Conservation (phyloP, 2,888 invertebrate species). For the Allygus modestus region DNA sequence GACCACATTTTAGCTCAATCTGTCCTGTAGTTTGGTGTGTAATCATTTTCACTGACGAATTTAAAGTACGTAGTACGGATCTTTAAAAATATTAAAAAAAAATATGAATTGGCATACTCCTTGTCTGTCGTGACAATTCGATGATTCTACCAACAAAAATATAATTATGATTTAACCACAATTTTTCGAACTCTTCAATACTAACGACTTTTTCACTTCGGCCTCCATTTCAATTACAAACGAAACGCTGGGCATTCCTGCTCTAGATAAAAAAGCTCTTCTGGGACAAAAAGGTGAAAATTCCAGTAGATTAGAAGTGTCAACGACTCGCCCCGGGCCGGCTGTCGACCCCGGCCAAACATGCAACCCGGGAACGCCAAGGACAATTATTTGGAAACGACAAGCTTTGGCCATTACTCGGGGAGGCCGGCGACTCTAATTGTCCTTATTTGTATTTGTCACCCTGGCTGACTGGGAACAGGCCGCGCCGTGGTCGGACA, state of each 20-base stretch:
- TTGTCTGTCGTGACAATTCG: too few relatives aligned
- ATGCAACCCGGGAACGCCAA: constrained; percentile 37
- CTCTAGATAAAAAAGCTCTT: constrained; percentile 18
- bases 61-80: too few relatives aligned
- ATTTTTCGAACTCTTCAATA: not conserved
- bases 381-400: constrained; percentile 50
- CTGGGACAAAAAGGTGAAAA: constrained; percentile 24
- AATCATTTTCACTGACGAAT: too few relatives aligned
- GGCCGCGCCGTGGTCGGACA: too few relatives aligned
- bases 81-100: too few relatives aligned
- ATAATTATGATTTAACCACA: too few relatives aligned
- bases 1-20: too few relatives aligned
- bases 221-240: not conserved
- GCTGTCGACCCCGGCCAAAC: constrained; percentile 26
- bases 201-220: not conserved
- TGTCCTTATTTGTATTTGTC: constrained; percentile 53
- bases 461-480: not conserved
- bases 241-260: not conserved
- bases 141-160: too few relatives aligned
- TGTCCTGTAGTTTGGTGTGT: too few relatives aligned
- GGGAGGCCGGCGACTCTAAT: constrained; percentile 20
- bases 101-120: too few relatives aligned
- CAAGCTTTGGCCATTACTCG: constrained; percentile 54
- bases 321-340: not conserved
- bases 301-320: constrained; percentile 46